These are phyloP conservation scores for Buphagus erythrorhynchus DNA, from an alignment of 2,797 vertebrate species.

Conservation along the genomic window DNA sequence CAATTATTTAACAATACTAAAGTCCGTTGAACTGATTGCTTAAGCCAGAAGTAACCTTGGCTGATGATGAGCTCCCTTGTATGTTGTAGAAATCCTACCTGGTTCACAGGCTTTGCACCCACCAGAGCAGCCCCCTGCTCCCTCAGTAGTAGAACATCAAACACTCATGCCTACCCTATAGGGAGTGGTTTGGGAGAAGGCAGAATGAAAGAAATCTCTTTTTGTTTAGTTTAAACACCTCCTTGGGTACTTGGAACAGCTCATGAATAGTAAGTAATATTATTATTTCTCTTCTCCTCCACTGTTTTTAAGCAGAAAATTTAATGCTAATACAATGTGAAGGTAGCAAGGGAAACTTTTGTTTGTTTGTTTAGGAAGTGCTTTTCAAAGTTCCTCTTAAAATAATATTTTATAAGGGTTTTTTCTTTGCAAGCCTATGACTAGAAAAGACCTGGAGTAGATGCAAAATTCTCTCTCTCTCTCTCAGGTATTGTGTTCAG, in stretches of 20 bases:
- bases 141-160: not conserved
- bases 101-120: not conserved
- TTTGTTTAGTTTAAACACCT: not conserved
- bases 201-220: not conserved
- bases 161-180: not conserved
- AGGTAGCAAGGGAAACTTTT: not conserved
- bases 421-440: not conserved
- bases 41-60: constrained; percentile 16
- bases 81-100: not conserved
- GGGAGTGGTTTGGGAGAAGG: not conserved
- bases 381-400: not conserved
- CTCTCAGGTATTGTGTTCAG: not conserved
- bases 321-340: not conserved
- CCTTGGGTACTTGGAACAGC: not conserved
- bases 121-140: not conserved
- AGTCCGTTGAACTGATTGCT: constrained; percentile 9
- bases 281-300: not conserved
- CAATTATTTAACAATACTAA: constrained; percentile 33
- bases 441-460: not conserved
- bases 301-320: not conserved
- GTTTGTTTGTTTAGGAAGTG: not conserved
- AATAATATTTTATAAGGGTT: not conserved
- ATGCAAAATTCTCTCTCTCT: not conserved
- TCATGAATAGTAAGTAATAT: not conserved
- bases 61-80: not conserved